Percentiles rank a stretch among this genome's conserved stretches.
Conservation (phyloP, 2,888 invertebrate genomes). For the Suillia variegata region DNA sequence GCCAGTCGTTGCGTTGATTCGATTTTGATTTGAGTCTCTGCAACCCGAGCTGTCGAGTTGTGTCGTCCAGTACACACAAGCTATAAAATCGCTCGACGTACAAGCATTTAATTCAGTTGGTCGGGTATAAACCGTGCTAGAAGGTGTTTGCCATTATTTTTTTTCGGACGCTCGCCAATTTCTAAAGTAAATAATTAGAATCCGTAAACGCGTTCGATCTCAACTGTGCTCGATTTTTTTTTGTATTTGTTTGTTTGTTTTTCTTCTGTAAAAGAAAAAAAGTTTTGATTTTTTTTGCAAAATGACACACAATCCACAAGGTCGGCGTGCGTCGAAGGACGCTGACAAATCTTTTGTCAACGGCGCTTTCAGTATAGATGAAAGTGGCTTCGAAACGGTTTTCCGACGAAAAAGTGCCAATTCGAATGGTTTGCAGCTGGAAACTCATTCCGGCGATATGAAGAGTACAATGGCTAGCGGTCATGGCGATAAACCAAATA, state of each 20-base stretch:
- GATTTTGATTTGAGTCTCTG: no score
- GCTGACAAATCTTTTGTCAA: slow-evolving; percentile 29
- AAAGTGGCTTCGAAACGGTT: slow-evolving; percentile 23
- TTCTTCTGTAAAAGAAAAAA: no score
- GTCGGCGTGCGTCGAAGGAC: slow-evolving; percentile 3
- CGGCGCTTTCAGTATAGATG: slow-evolving; percentile 31
- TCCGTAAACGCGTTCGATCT: no score
- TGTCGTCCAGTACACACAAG: no score
- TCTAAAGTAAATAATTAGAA: no score
- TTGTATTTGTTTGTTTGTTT: no score
- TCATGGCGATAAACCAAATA: not conserved
- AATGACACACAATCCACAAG: slow-evolving; percentile 8
- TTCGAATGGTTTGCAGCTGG: not conserved
- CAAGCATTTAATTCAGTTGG: slow-evolving; percentile 32
- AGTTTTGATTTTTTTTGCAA: not conserved
- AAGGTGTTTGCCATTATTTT: not conserved
- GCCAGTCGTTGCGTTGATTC: not conserved
- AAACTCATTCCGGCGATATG: not conserved
- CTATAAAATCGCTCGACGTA: slow-evolving; percentile 34
- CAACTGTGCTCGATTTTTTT: no score
- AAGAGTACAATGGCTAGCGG: not conserved
- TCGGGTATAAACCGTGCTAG: slow-evolving; percentile 1
- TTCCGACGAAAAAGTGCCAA: not conserved
- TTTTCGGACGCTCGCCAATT: no score
- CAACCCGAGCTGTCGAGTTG: no score